A percentile compares a stretch with the other conserved stretches of the same genome.
phyloP scores from a whole-genome alignment of 37 sponge, comb jelly and placozoan species.

The Halichondria panicea region DNA sequence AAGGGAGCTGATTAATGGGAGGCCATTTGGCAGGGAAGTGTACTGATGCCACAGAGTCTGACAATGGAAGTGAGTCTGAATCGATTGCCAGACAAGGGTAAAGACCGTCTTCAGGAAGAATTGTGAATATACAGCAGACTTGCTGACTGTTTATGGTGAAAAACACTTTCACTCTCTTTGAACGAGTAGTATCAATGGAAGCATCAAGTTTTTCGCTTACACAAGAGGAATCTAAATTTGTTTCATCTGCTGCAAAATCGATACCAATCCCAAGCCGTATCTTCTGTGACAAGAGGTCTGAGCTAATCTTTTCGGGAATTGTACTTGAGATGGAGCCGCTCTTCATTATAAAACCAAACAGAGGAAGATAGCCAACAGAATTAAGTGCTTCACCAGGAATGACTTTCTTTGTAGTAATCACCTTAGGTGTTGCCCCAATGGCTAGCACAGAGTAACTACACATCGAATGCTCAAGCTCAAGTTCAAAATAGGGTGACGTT shows the following conservation, averaged over 20 bases:
- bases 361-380: slow-evolving; percentile 44
- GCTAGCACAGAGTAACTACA: slow-evolving; percentile 15
- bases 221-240: background rate
- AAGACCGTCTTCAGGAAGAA: slow-evolving; percentile 24
- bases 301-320: slow-evolving; percentile 8
- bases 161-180: slow-evolving; percentile 41
- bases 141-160: slow-evolving; percentile 59
- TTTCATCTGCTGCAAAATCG: background rate
- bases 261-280: slow-evolving; percentile 49
- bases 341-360: slow-evolving; percentile 51
- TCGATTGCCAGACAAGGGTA: slow-evolving; percentile 48
- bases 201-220: background rate
- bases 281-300: background rate
- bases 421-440: slow-evolving; percentile 36
- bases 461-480: slow-evolving; percentile 12
- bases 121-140: slow-evolving; percentile 7
- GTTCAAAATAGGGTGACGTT: slow-evolving; percentile 25
- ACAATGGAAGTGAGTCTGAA: background rate
- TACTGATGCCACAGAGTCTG: background rate
- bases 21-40: slow-evolving; percentile 55
- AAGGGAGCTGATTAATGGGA: background rate
- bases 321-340: slow-evolving; percentile 11
- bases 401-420: background rate
- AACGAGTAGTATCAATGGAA: too few species aligned
- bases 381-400: slow-evolving; percentile 40